Base-by-base conservation (phyloP, 2,888 invertebrate species). In the Pyrgus malvae region DNA sequence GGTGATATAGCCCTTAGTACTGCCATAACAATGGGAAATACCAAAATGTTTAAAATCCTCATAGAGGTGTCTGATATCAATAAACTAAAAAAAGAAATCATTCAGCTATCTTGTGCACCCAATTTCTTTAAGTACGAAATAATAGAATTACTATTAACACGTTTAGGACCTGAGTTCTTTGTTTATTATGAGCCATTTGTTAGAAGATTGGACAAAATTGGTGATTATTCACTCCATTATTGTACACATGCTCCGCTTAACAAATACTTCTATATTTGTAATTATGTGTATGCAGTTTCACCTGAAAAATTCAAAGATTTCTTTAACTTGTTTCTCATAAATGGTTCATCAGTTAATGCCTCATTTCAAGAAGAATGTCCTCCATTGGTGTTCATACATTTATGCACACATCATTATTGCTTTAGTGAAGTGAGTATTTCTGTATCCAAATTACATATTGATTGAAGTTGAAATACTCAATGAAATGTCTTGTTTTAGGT, bases 91-190 rank as follows among this genome's bases (percentile, higher is more conserved):
- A 68, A 60, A 61, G 76, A 83, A 60, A 76, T 88, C 49, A 74
- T 91, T 31, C 66, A 78, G 2, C 62, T 72, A 40, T 86, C 88
- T 21, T 90, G 84, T 61, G 87, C 83, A 57, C 89, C 90, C 40
- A 81, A 87, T 61, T 80, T 77, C 61, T 90, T 90, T 54, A 79
- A 82, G 48, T 76, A 83, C 63, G 83, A 83, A 61, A 84, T 87
- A 48, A 68, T 90, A 29, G 78, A 80, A 62, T 70, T 76, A 44
- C 66, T 91, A 12, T 64, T 91, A n/a, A 70, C 68, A 50, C 75
- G 85, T 61, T 66, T 91, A 29, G 85, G 83, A 0, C 80, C 84
- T 7, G 80, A 83, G 19, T 89, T 82, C 62, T 91, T 85, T 70
- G 75, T 83, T 65, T 78, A 75, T 53, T 64, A 64, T 58, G 83